Percentiles rank a stretch among this genome's conserved stretches.
These are phyloP conservation scores for Syrmaticus mikado DNA, from an alignment of 2,113 vertebrate genomes.

Conservation along the genomic window DNA sequence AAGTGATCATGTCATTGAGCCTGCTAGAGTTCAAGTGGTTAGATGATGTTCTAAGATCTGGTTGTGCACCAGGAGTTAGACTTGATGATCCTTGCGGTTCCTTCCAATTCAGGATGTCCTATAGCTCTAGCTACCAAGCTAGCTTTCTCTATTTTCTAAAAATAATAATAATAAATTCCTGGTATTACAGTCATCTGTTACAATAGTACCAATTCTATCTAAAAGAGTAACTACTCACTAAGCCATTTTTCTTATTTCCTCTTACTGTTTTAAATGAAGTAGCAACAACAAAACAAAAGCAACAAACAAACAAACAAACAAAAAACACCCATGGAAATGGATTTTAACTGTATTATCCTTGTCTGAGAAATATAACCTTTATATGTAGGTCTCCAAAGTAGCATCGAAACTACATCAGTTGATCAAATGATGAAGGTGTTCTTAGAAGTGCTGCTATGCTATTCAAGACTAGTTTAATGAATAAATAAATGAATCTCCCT, in stretches of 20 bases:
- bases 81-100: neutral
- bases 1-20: neutral
- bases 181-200: neutral
- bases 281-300: neutral
- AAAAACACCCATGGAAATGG: neutral
- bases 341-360: neutral
- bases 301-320: no score
- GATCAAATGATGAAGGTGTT: neutral
- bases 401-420: neutral
- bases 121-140: neutral
- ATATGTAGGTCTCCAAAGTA: neutral
- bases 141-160: neutral
- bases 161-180: neutral
- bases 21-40: neutral
- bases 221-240: neutral
- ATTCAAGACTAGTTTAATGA: neutral
- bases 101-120: neutral
- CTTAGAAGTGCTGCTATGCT: neutral
- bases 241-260: neutral
- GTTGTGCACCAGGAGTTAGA: neutral
- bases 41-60: neutral
- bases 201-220: neutral
- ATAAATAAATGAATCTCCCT: neutral
- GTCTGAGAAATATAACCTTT: neutral
- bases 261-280: neutral